These are phyloP conservation scores for Noctua fimbriata DNA, from an alignment of 2,888 invertebrate genomes.

Conservation along the genomic window DNA sequence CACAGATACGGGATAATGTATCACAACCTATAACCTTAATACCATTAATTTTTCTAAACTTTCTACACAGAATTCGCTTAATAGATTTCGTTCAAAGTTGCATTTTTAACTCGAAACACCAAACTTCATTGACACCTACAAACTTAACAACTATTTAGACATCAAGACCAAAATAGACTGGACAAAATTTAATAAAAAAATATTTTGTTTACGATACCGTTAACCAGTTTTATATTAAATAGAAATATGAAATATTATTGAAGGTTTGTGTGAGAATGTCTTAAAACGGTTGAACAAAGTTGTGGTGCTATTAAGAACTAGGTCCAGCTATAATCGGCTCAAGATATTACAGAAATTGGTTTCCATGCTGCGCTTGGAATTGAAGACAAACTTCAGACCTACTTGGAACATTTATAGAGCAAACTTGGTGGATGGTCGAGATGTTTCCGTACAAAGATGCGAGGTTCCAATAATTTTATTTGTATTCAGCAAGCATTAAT, in stretches of 20 bases:
- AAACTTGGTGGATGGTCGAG: conserved; percentile 17
- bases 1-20: conserved; percentile 56
- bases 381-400: conserved; percentile 29
- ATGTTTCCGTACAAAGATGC: background rate
- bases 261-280: conserved; percentile 46
- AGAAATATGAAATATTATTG: conserved; percentile 55
- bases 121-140: conserved; percentile 12
- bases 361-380: conserved; percentile 5
- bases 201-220: conserved; percentile 67
- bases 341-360: conserved; percentile 41
- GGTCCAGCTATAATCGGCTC: conserved; percentile 32
- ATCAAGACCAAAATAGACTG: conserved; percentile 35
- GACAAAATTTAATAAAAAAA: conserved; percentile 50
- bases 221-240: conserved; percentile 62
- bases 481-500: background rate
- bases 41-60: conserved; percentile 72
- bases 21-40: conserved; percentile 71
- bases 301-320: conserved; percentile 32
- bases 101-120: conserved; percentile 42
- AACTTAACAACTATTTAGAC: background rate
- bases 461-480: background rate
- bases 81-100: conserved; percentile 62
- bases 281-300: conserved; percentile 28
- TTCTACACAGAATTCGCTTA: conserved; percentile 73
- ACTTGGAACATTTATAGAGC: conserved; percentile 19